Percentiles rank a stretch among this genome's conserved stretches.
These are phyloP conservation scores for Leptopilina boulardi DNA, from an alignment of 1,140 invertebrate genomes.

Conservation along the genomic window DNA sequence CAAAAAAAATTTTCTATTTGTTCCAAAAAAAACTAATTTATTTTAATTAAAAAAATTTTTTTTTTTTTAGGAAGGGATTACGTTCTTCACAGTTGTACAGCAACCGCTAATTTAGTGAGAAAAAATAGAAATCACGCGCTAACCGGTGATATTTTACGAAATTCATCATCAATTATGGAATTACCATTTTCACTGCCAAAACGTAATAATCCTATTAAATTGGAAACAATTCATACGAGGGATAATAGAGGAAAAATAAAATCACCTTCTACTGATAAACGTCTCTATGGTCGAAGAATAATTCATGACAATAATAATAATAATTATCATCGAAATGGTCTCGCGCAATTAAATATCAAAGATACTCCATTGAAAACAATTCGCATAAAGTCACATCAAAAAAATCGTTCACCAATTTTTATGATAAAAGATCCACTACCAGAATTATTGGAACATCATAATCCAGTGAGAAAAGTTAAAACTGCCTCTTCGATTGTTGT, in stretches of 20 bases:
- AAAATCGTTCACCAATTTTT: conserved; percentile 60
- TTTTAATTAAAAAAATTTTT: too few relatives aligned
- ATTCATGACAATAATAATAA: background rate
- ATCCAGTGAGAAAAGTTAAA: conserved; percentile 54
- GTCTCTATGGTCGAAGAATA: conserved; percentile 6
- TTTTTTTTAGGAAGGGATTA: conserved; percentile 59
- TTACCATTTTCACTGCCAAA: conserved; percentile 11
- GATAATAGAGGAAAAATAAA: background rate
- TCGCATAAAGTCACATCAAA: conserved; percentile 55
- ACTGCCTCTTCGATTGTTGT: conserved; percentile 53
- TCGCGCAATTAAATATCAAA: background rate
- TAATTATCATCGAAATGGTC: background rate
- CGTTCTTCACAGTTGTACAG: conserved; percentile 64
- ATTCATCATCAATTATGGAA: background rate
- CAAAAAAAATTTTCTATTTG: too few relatives aligned
- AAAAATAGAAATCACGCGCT: conserved; percentile 50
- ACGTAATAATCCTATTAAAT: conserved; percentile 5
- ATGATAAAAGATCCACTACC: conserved; percentile 63
- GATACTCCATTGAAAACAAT: conserved; percentile 66
- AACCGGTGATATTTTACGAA: conserved; percentile 28
- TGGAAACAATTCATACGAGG: background rate
- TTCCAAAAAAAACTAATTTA: too few relatives aligned
- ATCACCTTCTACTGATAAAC: background rate
- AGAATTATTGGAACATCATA: conserved; percentile 57
- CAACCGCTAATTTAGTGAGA: conserved; percentile 63